phyloP scores from a whole-genome alignment of 2,888 invertebrate species.

The Plemyria rubiginata region DNA sequence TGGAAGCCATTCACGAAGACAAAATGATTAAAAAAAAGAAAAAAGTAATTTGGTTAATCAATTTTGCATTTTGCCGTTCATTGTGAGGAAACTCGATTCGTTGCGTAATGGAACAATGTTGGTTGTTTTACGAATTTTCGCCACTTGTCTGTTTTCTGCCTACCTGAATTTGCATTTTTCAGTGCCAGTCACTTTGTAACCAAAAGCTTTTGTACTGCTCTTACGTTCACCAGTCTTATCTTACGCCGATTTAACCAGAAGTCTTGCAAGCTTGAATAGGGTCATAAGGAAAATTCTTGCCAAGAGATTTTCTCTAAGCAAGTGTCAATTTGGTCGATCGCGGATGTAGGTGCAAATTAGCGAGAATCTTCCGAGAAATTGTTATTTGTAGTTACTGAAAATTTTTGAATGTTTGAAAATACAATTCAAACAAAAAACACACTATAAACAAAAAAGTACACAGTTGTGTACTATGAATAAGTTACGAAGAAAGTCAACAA shows the following conservation, averaged over 20 bases:
- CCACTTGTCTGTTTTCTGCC: constrained; percentile 16
- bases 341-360: no score
- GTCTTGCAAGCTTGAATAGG: neutral
- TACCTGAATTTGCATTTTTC: constrained; percentile 22
- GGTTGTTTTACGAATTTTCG: constrained; percentile 27
- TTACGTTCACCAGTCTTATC: constrained; percentile 9
- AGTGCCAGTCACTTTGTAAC: neutral
- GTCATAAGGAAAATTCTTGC: neutral
- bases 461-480: neutral
- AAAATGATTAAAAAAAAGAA: no score
- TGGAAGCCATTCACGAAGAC: constrained; percentile 25
- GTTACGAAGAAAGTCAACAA: constrained; percentile 4
- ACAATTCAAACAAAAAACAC: neutral
- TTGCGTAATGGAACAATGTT: constrained; percentile 34
- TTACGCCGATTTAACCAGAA: neutral
- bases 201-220: constrained; percentile 11
- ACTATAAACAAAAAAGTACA: neutral
- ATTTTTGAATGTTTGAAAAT: no score
- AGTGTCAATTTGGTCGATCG: neutral
- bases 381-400: no score
- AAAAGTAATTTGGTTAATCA: constrained; percentile 38
- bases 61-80: constrained; percentile 36
- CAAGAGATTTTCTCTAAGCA: neutral
- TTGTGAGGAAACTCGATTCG: constrained; percentile 38
- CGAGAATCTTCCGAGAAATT: no score